Evolutionary conservation across 2,113 vertebrate species (phyloP).

Genomic region (Myotis yumanensis): DNA sequence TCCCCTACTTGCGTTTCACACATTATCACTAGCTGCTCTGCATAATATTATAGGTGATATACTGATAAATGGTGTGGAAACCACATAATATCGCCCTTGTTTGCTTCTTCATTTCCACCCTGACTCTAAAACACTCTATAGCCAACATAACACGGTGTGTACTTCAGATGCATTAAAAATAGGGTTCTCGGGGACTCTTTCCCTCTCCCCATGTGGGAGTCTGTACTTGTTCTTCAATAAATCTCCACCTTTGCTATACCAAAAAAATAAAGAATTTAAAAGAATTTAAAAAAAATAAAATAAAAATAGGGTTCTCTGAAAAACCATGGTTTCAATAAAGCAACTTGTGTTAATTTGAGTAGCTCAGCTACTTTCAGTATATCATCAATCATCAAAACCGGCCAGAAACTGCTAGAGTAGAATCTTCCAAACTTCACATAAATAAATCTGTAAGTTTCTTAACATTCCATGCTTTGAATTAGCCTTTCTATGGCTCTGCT

Average conservation of each 20-base stretch:
- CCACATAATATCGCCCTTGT: neutral
- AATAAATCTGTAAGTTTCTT: slow-evolving; percentile 55
- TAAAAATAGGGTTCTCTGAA: neutral
- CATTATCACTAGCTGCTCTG: neutral
- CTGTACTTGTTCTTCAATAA: too few species aligned
- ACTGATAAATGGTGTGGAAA: neutral
- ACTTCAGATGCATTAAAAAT: neutral
- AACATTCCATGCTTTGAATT: slow-evolving; percentile 47
- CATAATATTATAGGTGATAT: neutral
- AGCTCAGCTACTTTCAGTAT: neutral
- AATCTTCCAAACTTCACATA: slow-evolving; percentile 52
- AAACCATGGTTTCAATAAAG: neutral
- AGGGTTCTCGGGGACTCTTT: neutral
- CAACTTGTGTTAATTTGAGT: neutral
- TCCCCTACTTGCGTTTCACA: neutral
- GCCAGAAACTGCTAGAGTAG: slow-evolving; percentile 18
- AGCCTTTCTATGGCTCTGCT: slow-evolving; percentile 64
- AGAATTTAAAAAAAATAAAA: too few species aligned
- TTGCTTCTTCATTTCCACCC: neutral
- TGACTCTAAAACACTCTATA: neutral
- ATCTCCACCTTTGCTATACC: too few species aligned
- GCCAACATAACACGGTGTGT: neutral
- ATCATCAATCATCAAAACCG: slow-evolving; percentile 51
- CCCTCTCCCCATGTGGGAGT: too few species aligned
- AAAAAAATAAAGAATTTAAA: too few species aligned